phyloP scores from a whole-genome alignment of 2,113 vertebrate species.

The Nesogale talazaci region DNA sequence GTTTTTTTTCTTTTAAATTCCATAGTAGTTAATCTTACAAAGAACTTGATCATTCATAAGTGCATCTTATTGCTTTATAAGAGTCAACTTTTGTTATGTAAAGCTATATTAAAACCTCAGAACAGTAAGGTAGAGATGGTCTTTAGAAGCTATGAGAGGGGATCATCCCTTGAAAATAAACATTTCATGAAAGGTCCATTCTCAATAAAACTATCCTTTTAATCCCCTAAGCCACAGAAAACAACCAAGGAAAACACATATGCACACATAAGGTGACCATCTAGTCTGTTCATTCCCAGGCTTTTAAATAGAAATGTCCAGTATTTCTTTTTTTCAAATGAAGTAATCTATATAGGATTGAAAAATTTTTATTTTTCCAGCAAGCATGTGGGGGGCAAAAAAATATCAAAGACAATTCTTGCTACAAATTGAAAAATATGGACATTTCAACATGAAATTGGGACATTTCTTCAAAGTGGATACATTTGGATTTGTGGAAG shows the following conservation, averaged over 20 bases:
- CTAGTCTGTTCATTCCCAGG: background rate
- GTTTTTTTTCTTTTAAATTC: background rate
- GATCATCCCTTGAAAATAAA: background rate
- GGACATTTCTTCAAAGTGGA: background rate
- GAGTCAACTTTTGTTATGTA: background rate
- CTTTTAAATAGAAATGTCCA: background rate
- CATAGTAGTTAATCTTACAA: constrained; percentile 5
- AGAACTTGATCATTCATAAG: background rate
- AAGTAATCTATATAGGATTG: background rate
- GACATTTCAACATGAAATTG: constrained; percentile 2
- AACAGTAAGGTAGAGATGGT: background rate
- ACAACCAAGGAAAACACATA: background rate
- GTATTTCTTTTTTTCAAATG: background rate
- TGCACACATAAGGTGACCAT: background rate
- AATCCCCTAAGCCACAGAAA: background rate
- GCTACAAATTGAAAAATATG: background rate
- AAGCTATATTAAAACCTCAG: background rate
- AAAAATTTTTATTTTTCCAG: constrained; percentile 46
- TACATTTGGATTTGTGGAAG: background rate
- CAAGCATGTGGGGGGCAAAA: background rate
- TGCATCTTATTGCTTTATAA: background rate
- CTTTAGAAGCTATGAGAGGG: background rate
- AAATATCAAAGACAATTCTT: background rate
- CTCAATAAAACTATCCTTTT: background rate
- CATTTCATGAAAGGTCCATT: background rate